A percentile compares a stretch with the other conserved stretches of the same genome.
Evolutionary conservation across 2,797 vertebrate species (phyloP).

Genomic region (Heliangelus exortis): DNA sequence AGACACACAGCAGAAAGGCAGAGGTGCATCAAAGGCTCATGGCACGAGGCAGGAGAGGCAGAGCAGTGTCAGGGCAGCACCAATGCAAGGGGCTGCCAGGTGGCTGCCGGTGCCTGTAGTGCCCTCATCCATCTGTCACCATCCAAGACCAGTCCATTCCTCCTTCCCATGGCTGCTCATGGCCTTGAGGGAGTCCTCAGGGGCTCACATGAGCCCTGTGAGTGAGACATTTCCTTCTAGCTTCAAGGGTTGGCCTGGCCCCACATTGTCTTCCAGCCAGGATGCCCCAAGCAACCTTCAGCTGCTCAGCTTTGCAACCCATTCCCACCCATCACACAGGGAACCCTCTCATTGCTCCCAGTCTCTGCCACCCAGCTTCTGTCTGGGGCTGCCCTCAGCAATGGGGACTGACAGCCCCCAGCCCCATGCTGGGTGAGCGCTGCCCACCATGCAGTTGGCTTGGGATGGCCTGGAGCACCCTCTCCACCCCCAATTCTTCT

Average conservation of each 20-base stretch:
- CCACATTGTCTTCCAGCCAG: background rate
- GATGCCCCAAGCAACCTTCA: background rate
- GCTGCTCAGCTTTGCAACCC: background rate
- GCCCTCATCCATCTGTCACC: background rate
- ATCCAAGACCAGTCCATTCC: background rate
- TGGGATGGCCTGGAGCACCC: accelerated
- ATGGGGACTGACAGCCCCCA: accelerated
- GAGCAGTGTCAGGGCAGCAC: background rate
- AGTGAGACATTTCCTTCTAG: background rate
- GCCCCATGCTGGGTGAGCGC: accelerated
- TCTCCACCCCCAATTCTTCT: background rate
- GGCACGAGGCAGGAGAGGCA: background rate
- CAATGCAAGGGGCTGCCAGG: accelerated
- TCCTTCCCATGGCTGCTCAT: background rate
- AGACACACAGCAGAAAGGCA: background rate
- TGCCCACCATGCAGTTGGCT: background rate
- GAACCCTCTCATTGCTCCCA: background rate
- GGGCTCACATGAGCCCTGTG: accelerated
- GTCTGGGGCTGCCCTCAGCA: accelerated
- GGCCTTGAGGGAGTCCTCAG: background rate
- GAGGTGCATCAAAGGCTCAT: accelerated
- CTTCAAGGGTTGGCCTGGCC: accelerated
- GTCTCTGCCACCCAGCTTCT: background rate
- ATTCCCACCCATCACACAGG: background rate
- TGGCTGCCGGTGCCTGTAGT: background rate